Percentiles rank a stretch among this genome's conserved stretches.
These are phyloP conservation scores for Triplophysa siluroides DNA, from an alignment of 2,113 vertebrate genomes.

Conservation along the genomic window DNA sequence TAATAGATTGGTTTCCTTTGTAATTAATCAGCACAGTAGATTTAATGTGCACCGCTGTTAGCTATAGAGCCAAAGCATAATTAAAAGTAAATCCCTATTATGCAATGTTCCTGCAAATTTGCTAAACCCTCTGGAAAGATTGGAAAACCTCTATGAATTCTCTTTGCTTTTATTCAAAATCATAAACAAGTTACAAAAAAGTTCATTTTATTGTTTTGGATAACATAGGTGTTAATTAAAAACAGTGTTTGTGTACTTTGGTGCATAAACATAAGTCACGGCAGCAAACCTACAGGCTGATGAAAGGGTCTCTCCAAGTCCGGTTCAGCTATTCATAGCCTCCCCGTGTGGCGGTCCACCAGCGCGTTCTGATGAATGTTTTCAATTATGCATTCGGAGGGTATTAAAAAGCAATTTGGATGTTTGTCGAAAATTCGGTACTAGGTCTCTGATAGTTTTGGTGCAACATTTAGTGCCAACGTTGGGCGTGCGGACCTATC, in stretches of 20 bases:
- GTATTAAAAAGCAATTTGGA: constrained; percentile 50
- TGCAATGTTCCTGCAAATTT: constrained; percentile 17
- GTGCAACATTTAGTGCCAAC: constrained; percentile 30
- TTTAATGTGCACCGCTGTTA: constrained; percentile 65
- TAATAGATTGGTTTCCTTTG: constrained; percentile 64
- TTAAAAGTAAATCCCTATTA: constrained; percentile 47
- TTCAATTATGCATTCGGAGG: constrained; percentile 50
- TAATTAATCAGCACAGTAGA: constrained; percentile 73
- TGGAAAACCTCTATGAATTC: background rate
- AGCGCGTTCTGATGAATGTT: constrained; percentile 48
- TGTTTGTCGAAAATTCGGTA: background rate
- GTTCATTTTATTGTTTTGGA: constrained; percentile 10
- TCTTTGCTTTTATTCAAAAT: constrained; percentile 24
- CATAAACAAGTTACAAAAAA: constrained; percentile 26
- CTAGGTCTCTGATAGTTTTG: constrained; percentile 20
- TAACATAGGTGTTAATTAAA: constrained; percentile 43
- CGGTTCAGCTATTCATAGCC: constrained; percentile 35
- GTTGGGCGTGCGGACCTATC: constrained; percentile 6
- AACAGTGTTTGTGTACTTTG: background rate
- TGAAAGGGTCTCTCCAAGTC: constrained; percentile 39
- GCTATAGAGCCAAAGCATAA: constrained; percentile 60
- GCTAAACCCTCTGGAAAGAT: constrained; percentile 2
- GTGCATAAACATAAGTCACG: constrained; percentile 8
- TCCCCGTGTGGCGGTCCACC: constrained; percentile 7
- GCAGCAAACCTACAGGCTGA: constrained; percentile 23